Conservation (phyloP, 2,888 invertebrate genomes). For the Lochmaea capreae region DNA sequence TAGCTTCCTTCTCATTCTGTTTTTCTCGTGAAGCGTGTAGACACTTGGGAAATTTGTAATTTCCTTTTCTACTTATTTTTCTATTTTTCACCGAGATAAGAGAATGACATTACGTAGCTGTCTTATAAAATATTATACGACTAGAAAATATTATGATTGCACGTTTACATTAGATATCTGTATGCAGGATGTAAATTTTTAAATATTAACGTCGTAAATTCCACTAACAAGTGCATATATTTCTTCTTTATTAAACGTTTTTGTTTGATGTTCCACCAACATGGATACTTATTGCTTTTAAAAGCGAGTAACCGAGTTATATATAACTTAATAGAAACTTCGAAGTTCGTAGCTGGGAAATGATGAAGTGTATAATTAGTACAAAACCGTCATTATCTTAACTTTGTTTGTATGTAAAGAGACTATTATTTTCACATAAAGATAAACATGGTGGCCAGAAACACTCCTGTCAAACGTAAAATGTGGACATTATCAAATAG, state of each 20-base stretch:
- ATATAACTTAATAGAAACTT: background rate
- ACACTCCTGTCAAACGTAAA: no score
- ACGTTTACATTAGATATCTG: slow-evolving; percentile 28
- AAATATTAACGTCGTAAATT: slow-evolving; percentile 39
- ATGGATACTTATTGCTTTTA: slow-evolving; percentile 8
- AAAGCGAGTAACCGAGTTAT: background rate
- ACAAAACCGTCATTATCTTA: background rate
- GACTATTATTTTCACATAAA: no score
- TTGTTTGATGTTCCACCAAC: slow-evolving; percentile 21
- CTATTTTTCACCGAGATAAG: slow-evolving; percentile 56
- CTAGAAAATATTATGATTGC: slow-evolving; percentile 45
- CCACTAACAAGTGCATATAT: slow-evolving; percentile 31
- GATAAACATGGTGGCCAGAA: no score
- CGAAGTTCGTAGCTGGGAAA: background rate
- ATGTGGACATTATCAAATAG: no score
- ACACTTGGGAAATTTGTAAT: slow-evolving; percentile 61
- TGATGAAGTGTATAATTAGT: background rate
- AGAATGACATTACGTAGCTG: slow-evolving; percentile 49
- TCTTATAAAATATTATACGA: slow-evolving; percentile 50
- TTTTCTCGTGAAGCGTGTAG: slow-evolving; percentile 53
- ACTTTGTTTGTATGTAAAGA: no score
- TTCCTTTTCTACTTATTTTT: slow-evolving; percentile 54
- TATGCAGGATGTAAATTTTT: slow-evolving; percentile 36
- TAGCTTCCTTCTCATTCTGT: slow-evolving; percentile 57
- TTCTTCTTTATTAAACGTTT: slow-evolving; percentile 36